Conservation (phyloP, 2,113 vertebrate species). For the Dromaius novaehollandiae region DNA sequence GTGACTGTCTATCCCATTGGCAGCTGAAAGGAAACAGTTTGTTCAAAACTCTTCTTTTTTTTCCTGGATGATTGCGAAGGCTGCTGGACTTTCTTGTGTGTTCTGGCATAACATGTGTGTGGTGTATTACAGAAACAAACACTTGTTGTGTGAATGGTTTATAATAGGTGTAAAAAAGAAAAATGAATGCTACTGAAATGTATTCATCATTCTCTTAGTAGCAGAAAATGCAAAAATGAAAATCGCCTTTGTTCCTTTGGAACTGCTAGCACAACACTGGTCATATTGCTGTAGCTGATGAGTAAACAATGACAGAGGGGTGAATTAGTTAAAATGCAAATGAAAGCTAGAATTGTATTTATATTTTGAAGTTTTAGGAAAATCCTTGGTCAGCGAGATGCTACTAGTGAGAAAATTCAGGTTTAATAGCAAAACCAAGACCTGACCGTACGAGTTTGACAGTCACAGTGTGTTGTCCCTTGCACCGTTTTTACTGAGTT, state of each 20-base stretch:
- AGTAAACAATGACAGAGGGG: neutral
- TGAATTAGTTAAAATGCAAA: neutral
- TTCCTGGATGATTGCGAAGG: neutral
- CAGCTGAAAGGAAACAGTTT: neutral
- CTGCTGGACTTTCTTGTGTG: neutral
- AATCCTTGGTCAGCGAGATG: neutral
- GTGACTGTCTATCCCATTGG: neutral
- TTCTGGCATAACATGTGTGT: neutral
- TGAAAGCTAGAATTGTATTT: neutral
- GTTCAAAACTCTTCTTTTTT: neutral
- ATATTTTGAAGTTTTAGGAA: neutral
- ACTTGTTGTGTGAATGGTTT: neutral
- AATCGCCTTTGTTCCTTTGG: neutral
- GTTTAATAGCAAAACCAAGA: neutral
- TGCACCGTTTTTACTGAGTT: neutral
- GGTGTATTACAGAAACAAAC: neutral
- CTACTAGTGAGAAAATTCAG: neutral
- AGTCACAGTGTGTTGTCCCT: neutral
- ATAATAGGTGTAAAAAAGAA: neutral
- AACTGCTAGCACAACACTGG: neutral
- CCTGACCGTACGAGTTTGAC: neutral
- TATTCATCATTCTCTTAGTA: neutral
- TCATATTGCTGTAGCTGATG: neutral
- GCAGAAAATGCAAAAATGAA: neutral
- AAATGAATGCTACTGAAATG: neutral